phyloP scores from a whole-genome alignment of 2,888 invertebrate genomes.

The Lamproptera curius region DNA sequence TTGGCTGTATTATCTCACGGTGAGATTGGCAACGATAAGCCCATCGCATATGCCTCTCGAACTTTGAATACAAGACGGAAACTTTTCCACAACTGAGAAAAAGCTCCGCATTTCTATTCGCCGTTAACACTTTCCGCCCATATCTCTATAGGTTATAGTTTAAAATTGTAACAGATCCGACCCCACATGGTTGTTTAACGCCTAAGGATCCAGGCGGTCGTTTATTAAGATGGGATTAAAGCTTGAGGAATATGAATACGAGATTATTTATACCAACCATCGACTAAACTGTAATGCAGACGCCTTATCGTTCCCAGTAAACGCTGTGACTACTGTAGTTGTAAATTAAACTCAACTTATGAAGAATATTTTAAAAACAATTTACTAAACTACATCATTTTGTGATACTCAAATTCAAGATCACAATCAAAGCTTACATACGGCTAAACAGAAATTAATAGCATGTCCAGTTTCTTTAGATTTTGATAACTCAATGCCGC shows the following conservation, averaged over 20 bases:
- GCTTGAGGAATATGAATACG: too few relatives aligned
- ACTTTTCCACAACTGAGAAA: too few relatives aligned
- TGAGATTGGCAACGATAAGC: too few relatives aligned
- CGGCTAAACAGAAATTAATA: too few relatives aligned
- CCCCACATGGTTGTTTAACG: background rate
- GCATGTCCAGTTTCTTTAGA: background rate
- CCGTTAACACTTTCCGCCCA: background rate
- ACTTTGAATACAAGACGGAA: background rate
- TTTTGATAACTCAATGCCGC: background rate
- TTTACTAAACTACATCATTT: background rate
- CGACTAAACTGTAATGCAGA: background rate
- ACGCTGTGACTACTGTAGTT: background rate
- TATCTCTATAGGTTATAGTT: background rate
- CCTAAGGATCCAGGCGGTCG: background rate
- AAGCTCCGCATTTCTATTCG: background rate
- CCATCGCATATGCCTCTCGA: background rate
- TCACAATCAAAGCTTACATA: background rate
- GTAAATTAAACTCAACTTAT: background rate
- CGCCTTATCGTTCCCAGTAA: too few relatives aligned
- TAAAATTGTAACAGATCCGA: background rate
- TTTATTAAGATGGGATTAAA: background rate
- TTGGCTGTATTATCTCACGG: background rate
- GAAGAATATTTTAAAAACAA: background rate
- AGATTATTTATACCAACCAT: background rate
- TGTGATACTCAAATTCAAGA: too few relatives aligned